These are phyloP conservation scores for Ameiurus melas DNA, from an alignment of 2,113 vertebrate genomes.

Conservation along the genomic window DNA sequence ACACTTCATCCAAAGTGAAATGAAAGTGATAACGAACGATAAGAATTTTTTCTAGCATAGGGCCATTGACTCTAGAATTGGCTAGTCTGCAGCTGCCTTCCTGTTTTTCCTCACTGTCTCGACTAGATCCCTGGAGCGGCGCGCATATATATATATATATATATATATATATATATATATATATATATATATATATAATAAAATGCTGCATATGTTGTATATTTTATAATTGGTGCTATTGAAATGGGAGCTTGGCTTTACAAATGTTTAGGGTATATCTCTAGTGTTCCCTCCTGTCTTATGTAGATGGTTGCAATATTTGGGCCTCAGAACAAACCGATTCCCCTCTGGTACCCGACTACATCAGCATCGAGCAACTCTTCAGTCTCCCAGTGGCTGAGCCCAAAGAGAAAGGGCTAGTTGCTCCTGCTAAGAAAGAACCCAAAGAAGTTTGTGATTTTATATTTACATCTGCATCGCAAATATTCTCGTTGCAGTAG, in stretches of 20 bases:
- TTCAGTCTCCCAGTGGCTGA: conserved; percentile 87
- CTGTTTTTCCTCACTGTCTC: not conserved
- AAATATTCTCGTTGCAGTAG: not conserved
- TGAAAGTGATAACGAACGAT: not conserved
- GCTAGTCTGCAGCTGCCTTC: not conserved
- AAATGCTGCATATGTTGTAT: no score
- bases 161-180: no score
- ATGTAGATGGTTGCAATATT: conserved; percentile 84
- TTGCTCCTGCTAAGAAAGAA: conserved; percentile 79
- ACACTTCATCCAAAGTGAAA: not conserved
- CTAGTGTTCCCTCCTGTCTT: conserved; percentile 22
- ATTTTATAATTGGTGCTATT: no score
- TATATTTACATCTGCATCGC: not conserved
- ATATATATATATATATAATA: no score
- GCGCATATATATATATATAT: no score
- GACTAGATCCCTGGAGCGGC: not conserved
- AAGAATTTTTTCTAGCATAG: no score
- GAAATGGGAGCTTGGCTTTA: not conserved
- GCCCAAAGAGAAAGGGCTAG: conserved; percentile 78
- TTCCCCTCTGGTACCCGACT: conserved; percentile 79
- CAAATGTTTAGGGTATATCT: not conserved
- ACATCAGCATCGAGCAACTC: conserved; percentile 90
- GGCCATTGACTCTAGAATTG: not conserved
- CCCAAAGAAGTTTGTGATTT: conserved; percentile 82
- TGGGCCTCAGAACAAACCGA: conserved; percentile 81